Evolutionary conservation across 2,888 invertebrate species (phyloP), one percentile per base, ranked within the genome.

Genomic region (Xylocampa areola): DNA sequence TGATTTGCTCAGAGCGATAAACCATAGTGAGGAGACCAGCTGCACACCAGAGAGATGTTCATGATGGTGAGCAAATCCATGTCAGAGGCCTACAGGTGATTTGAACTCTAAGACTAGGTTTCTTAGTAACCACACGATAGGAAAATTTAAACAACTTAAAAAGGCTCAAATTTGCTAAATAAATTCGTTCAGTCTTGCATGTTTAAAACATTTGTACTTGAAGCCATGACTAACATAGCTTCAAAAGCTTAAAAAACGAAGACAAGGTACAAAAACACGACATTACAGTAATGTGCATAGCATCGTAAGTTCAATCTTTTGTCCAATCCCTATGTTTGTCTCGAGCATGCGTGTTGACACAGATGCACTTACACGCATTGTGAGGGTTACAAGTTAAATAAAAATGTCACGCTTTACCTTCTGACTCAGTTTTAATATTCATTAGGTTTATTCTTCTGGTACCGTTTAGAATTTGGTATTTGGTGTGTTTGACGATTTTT

Each of bases 381-480:
- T 81, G 67, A 63, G 73, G 65, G 73, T 68, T 76, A 79, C 58
- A 77, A 81, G 79, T 84, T 82, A 87, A 89, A 88, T 86, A 87
- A 84, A 84, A 84, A 83, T 83, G 85, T 86, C 82, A 82, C 82
- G 84, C 66, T 68, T 49, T 55, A 14, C 45, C 54, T 40, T 41
- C n/a, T 29, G 68, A 77, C 57, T 63, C 33, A 19, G 47, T 58
- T 80, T 84, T 73, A 82, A 85, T 88, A 89, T 88, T 87, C 86
- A 86, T 81, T 73, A 79, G 70, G 58, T 68, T 68, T 77, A 70
- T 76, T 63, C 65, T 73, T 68, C 65, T 57, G 47, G 53, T 62
- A 73, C 77, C 82, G 83, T 88, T 84, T 49, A 79, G 55, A 84
- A 85, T 88, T 73, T 65, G 82, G 87, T 77, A 86, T 85, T 84